Conservation (phyloP, 2,797 vertebrate genomes). For the Sebastes matsubarae region DNA sequence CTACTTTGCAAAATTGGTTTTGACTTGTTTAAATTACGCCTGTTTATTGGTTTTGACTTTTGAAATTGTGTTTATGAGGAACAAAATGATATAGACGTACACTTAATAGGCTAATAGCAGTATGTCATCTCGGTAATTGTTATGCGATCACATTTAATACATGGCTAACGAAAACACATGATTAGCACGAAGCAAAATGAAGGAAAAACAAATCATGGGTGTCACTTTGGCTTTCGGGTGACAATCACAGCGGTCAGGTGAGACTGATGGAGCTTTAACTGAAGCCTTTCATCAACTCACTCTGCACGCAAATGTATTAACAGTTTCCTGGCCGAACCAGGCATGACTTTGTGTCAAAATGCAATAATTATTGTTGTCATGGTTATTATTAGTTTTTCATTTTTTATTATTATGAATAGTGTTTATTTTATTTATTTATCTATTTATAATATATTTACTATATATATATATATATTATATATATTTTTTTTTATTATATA, state of each 20-base stretch:
- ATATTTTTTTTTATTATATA: no score
- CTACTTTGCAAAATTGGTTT: constrained; percentile 48
- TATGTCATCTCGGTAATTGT: constrained; percentile 73
- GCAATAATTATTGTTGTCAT: neutral
- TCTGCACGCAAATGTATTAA: neutral
- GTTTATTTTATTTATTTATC: no score
- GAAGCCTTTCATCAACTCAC: neutral
- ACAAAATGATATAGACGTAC: constrained; percentile 68
- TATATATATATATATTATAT: no score
- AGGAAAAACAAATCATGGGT: constrained; percentile 57
- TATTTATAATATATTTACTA: no score
- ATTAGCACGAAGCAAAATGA: constrained; percentile 61
- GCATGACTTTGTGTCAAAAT: neutral
- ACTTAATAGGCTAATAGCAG: constrained; percentile 69
- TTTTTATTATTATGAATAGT: no score
- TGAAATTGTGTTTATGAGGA: constrained; percentile 61
- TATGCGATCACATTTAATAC: constrained; percentile 62
- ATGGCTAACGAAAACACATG: constrained; percentile 59
- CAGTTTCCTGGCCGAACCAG: neutral
- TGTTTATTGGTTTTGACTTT: constrained; percentile 74
- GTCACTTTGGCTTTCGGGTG: constrained; percentile 43
- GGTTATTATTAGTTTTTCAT: no score
- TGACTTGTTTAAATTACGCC: constrained; percentile 55
- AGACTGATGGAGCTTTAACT: neutral
- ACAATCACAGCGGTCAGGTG: constrained; percentile 46